These are phyloP conservation scores for Drosophila santomea DNA, from an alignment of 1,140 invertebrate genomes.

Conservation along the genomic window DNA sequence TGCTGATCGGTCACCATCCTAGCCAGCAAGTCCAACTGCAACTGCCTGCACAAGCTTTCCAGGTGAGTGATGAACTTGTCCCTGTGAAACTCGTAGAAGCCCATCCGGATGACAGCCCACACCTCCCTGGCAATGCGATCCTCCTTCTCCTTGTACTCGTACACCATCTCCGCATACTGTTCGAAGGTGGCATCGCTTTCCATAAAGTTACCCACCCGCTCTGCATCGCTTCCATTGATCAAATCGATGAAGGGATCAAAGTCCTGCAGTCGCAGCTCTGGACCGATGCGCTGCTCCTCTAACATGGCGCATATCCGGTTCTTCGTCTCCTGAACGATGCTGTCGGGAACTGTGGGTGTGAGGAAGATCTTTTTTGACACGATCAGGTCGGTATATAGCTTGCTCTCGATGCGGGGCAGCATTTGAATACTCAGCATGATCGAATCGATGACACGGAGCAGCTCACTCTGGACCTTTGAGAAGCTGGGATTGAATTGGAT, in stretches of 20 bases:
- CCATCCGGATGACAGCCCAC: constrained; percentile 89
- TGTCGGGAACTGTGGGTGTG: constrained; percentile 89
- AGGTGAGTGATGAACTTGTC: constrained; percentile 91
- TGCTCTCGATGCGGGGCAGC: constrained; percentile 90
- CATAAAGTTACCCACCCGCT: constrained; percentile 89
- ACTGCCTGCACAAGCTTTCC: constrained; percentile 88
- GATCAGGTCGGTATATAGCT: constrained; percentile 74
- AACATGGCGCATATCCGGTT: constrained; percentile 87
- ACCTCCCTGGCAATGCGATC: constrained; percentile 88
- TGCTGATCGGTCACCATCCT: constrained; percentile 93
- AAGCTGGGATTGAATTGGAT: constrained; percentile 93
- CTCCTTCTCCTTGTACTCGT: constrained; percentile 88
- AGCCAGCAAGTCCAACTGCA: constrained; percentile 90
- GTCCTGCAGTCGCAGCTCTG: constrained; percentile 88
- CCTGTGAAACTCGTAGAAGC: constrained; percentile 94
- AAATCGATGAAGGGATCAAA: constrained; percentile 93
- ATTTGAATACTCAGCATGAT: constrained; percentile 89
- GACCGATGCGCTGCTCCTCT: constrained; percentile 89
- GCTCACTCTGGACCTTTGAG: constrained; percentile 88
- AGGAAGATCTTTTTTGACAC: constrained; percentile 67
- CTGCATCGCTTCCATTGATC: constrained; percentile 89
- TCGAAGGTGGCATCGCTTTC: constrained; percentile 88
- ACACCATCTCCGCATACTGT: constrained; percentile 88
- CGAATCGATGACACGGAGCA: constrained; percentile 90
- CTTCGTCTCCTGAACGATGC: constrained; percentile 87